These are phyloP conservation scores for Sialia sialis DNA, from an alignment of 2,113 vertebrate species.

Conservation along the genomic window DNA sequence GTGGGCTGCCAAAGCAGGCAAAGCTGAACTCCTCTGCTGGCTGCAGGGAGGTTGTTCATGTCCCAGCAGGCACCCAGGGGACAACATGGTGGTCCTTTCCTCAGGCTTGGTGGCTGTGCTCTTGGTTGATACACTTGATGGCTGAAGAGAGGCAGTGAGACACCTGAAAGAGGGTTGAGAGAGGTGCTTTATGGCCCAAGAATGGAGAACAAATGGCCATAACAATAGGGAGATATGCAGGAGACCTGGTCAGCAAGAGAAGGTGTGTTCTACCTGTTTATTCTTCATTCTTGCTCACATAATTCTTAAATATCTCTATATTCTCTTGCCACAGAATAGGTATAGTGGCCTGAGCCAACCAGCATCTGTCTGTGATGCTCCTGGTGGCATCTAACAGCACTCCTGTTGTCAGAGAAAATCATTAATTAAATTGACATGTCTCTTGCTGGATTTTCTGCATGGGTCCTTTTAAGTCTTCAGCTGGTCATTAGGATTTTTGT, in stretches of 20 bases:
- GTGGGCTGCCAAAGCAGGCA: background rate
- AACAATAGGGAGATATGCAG: background rate
- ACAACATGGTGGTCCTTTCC: fast-evolving
- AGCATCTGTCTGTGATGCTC: background rate
- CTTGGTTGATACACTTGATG: background rate
- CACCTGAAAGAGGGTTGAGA: background rate
- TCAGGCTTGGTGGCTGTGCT: background rate
- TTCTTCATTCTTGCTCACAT: background rate
- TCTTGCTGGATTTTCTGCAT: background rate
- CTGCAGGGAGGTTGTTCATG: fast-evolving
- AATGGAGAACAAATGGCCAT: background rate
- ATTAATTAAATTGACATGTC: background rate
- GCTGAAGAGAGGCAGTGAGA: background rate
- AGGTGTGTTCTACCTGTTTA: background rate
- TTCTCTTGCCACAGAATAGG: background rate
- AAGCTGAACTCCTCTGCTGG: background rate
- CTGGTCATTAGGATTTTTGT: background rate
- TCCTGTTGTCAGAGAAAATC: background rate
- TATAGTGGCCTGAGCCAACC: fast-evolving
- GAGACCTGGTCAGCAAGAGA: background rate
- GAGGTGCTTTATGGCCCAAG: background rate
- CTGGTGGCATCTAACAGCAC: background rate
- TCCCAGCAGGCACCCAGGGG: background rate
- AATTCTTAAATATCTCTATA: background rate
- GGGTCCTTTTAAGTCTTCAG: background rate